Conservation (phyloP, 2,888 invertebrate species). For the Halictus quadricinctus region DNA sequence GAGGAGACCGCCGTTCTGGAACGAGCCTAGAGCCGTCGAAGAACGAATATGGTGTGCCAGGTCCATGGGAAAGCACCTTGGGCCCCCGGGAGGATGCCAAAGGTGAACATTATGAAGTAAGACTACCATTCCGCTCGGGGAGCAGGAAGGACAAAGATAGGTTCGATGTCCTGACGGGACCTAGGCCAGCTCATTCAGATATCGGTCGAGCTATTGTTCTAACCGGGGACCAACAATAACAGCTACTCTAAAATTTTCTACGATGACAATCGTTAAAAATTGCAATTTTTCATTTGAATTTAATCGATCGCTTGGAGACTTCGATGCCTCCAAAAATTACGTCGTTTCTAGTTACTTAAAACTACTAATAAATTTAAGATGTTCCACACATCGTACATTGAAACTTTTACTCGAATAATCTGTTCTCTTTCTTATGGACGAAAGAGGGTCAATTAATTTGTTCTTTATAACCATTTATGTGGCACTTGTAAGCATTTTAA, state of each 20-base stretch:
- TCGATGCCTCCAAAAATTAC: not conserved
- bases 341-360: not conserved
- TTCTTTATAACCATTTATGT: not conserved
- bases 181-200: slow-evolving; percentile 55
- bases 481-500: not conserved
- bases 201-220: slow-evolving; percentile 28
- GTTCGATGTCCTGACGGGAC: slow-evolving; percentile 66
- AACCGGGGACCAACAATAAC: not conserved
- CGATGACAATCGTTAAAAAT: too few relatives aligned
- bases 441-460: not conserved
- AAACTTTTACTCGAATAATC: not conserved
- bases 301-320: not conserved
- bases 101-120: slow-evolving; percentile 70
- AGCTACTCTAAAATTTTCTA: too few relatives aligned
- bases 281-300: too few relatives aligned
- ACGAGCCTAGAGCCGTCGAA: slow-evolving; percentile 48
- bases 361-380: not conserved
- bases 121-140: slow-evolving; percentile 39
- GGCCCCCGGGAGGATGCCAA: slow-evolving; percentile 61
- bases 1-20: slow-evolving; percentile 43
- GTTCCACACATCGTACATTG: not conserved
- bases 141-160: slow-evolving; percentile 54
- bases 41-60: slow-evolving; percentile 67
- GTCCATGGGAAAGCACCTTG: slow-evolving; percentile 69
- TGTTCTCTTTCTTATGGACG: not conserved